Base-by-base conservation (phyloP, 92 coral and sea anemone genomes). In the Epizoanthus illoricatus region DNA sequence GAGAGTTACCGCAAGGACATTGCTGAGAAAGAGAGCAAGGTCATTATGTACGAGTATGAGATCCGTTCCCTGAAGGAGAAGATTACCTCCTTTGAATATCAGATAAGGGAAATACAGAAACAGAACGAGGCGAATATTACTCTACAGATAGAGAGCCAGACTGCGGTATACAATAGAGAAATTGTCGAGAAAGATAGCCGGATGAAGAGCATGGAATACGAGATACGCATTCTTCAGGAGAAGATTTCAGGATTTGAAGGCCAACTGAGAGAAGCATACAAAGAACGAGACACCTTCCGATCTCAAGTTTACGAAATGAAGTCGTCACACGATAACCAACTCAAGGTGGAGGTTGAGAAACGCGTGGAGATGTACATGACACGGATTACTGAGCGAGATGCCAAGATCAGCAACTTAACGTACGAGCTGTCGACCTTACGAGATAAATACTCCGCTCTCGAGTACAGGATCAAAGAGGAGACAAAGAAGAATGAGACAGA, bases 311-410 rank as follows among this genome's bases (percentile, higher is more conserved):
- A 74, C 45, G 89, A 86, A 43, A 54, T 79, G 71, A 82, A 86
- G 63, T 57, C 80, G 45, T 76, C 81, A 6, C 81, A 76, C 58
- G 81, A 76, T 41, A 61, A n/a, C 58, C 39, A 60, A 21, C 40
- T 76, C 7, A 76, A 76, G 63, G 28, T 76, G 12, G 81, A 76
- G 45, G 81, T 76, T 5, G 81, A 76, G 69, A 60, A 61, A 9
- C 75, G 82, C 62, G 76, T 80, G 56, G 89, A 86, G 66, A 73
- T 82, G 73, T 86, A 86, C 89, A 60, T 86, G 66, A 73, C 80
- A 19, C 84, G 80, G 64, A 86, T 86, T 9, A 40, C 81, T 28
- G 76, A 76, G 52, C 69, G 82, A 63, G 83, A 86, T 12, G 75
- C 75, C 3, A 70, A 23, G 47, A 62, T 57, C 10, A 58, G 76